Evolutionary conservation across 2,888 invertebrate species (phyloP).

Genomic region (Leistus spinibarbis): DNA sequence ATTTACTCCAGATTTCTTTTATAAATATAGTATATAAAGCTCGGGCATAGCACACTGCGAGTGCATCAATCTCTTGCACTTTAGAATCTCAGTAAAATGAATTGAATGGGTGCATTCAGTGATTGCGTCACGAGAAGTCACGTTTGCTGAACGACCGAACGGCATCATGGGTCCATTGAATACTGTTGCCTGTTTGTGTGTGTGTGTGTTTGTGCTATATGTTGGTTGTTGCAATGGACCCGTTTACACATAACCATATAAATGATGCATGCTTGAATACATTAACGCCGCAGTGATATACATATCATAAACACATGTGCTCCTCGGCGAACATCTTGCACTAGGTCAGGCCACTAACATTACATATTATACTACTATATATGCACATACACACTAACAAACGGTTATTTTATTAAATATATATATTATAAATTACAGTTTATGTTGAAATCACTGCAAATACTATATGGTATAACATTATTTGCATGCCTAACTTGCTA

Average conservation of each 20-base stretch:
- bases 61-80: background rate
- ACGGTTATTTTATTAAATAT: background rate
- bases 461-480: too few species aligned
- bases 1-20: background rate
- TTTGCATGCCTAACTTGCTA: too few species aligned
- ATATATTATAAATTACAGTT: too few species aligned
- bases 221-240: constrained; percentile 5
- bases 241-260: constrained; percentile 26
- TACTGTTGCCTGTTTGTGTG: background rate
- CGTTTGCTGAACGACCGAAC: constrained; percentile 1
- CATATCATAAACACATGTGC: constrained; percentile 1
- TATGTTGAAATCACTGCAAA: too few species aligned
- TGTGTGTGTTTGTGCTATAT: constrained; percentile 4
- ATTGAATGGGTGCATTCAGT: constrained; percentile 21
- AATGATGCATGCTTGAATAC: constrained; percentile 33
- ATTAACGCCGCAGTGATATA: constrained; percentile 25
- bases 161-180: background rate
- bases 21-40: too few species aligned
- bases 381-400: background rate
- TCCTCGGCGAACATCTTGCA: background rate
- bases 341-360: constrained; percentile 2
- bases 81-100: background rate
- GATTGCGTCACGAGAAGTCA: background rate
- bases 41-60: background rate
- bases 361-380: background rate